Percentiles rank a stretch among this genome's conserved stretches.
phyloP scores from a whole-genome alignment of 2,113 vertebrate species.

The human region GRCh38 chr2:142212501-142213000 shows the following conservation, averaged over 20 bases:
- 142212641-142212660: neutral
- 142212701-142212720: neutral
- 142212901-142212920: neutral
- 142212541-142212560: neutral
- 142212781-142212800: neutral
- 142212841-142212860: neutral
- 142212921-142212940: neutral
- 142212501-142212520: neutral
- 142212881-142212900: neutral
- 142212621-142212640: neutral
- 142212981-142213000: neutral
- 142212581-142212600: neutral
- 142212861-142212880: neutral
- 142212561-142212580: neutral
- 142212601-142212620: neutral
- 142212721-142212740: neutral
- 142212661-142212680: neutral
- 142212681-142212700: neutral
- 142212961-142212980: neutral
- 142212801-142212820: neutral
- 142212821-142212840: neutral
- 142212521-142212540: neutral
- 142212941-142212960: neutral
- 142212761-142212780: neutral
- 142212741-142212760: neutral